Base-by-base conservation (phyloP, 2,888 invertebrate species). In the Harmothoe impar region DNA sequence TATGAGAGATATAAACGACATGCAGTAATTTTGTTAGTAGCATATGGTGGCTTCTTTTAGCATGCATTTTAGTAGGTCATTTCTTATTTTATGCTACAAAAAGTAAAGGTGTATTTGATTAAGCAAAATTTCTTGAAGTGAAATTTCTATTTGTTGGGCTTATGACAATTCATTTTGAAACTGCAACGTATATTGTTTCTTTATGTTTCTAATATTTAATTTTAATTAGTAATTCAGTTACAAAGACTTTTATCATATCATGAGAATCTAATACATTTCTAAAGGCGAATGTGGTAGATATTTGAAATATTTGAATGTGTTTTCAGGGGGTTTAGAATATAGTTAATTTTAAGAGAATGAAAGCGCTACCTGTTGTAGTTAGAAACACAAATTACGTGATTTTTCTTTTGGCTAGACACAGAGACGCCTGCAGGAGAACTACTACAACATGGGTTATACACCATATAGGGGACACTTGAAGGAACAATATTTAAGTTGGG, bases 51-150 rank as follows among this genome's bases (percentile, higher is more conserved):
- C 7, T 0, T 33, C 33, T 20, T 77, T 81, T 81, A 35, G 86
- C 86, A 86, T 86, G 86, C 86, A 54, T 86, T 86, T 86, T 86
- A 86, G 52, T 52, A 52, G 23, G 43, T 81, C 33, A 43, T 35
- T 43, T 81, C 5, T 81, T 35, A 12, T 17, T 20, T 56, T 86
- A 52, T 23, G 56, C 54, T 54, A 54, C 86, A 54, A 86, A 29
- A 84, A 52, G 33, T 86, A 86, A 52, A 86, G 3, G 52, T 86
- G 81, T 81, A 43, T 20, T 15, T 54, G 20, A 25, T 54, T 20
- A 86, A 86, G 86, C 54, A 86, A 54, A 52, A 86, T 86, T 86
- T 86, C 86, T 86, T 86, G 86, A 86, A 86, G 86, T 86, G 86
- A 86, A 86, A 86, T 86, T 86, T 86, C 86, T 86, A 20, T 86